Evolutionary conservation across 2,113 vertebrate genomes (phyloP), one percentile per base, ranked within the genome.

Genomic region (Erpornis zantholeuca): DNA sequence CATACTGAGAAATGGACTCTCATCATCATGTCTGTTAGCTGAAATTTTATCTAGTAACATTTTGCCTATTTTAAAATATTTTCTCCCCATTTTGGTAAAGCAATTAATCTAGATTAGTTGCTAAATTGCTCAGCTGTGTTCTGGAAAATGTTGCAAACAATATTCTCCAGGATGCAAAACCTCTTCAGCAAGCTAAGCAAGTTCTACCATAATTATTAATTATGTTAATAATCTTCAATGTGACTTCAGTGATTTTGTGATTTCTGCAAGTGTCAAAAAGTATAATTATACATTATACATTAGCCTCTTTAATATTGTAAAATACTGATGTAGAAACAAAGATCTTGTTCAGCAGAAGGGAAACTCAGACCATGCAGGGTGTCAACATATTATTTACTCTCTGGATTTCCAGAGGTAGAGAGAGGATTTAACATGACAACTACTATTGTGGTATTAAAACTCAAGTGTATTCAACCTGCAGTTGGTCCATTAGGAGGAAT

Each of bases 181-280:
- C 63, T 85, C 66, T 91, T 87, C 38, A 77, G 73, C 91, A 89
- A 91, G 96, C 63, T 78, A 89, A 94, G 73, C 94, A 94, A 89
- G 87, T 92, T 96, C 91, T 82, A 72, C 54, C 50, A 90, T n/a
- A n/a, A n/a, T n/a, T n/a, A n/a, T 73, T 94, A 94, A 95, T 91
- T 85, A 95, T 25, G 47, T 79, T 82, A 91, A 92, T 91, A 84
- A 96, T 87, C 82, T 92, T 90, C 78, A 89, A 35, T 17, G 17
- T 82, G 73, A 79, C 61, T 89, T 88, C 59, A 47, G 38, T 78
- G 59, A 65, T 73, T 80, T 47, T 49, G 17, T 76, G 35, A 82
- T 59, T 77, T 79, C 63, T 80, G 36, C n/a, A 90, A 82, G 28
- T 63, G 63, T 66, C 53, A 80, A 69, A 84, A 82, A 59, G 40